These are phyloP conservation scores for Nysson spinosus DNA, from an alignment of 2,888 invertebrate genomes.

Conservation along the genomic window DNA sequence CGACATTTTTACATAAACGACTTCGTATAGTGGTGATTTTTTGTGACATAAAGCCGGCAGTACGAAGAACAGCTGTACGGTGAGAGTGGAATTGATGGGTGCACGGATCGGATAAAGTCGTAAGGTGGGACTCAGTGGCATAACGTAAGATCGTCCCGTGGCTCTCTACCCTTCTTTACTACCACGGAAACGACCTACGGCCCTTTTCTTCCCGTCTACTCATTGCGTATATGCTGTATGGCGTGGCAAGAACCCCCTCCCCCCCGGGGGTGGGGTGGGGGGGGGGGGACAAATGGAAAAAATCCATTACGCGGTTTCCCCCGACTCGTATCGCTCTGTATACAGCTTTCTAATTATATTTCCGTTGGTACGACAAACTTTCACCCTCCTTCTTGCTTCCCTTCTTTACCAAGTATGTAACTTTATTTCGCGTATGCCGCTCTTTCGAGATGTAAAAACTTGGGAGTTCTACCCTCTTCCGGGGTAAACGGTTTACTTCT, in stretches of 20 bases:
- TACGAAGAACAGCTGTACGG: constrained; percentile 6
- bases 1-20: neutral
- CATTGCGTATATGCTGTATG: constrained; percentile 25
- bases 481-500: too few species aligned
- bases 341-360: constrained; percentile 45
- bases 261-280: too few species aligned
- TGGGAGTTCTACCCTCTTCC: too few species aligned
- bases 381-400: constrained; percentile 1
- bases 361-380: neutral
- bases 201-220: constrained; percentile 37
- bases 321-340: constrained; percentile 21
- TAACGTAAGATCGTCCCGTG: constrained; percentile 44
- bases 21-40: constrained; percentile 15
- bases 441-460: too few species aligned
- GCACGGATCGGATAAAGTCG: constrained; percentile 55
- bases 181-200: constrained; percentile 44
- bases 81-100: constrained; percentile 33
- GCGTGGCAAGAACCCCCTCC: too few species aligned
- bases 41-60: constrained; percentile 9
- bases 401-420: neutral
- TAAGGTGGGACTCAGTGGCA: constrained; percentile 48
- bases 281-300: constrained; percentile 46
- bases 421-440: too few species aligned
- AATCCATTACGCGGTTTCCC: constrained; percentile 48
- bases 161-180: constrained; percentile 15